Base-by-base conservation (phyloP, 2,113 vertebrate genomes). In the Platichthys stellatus region DNA sequence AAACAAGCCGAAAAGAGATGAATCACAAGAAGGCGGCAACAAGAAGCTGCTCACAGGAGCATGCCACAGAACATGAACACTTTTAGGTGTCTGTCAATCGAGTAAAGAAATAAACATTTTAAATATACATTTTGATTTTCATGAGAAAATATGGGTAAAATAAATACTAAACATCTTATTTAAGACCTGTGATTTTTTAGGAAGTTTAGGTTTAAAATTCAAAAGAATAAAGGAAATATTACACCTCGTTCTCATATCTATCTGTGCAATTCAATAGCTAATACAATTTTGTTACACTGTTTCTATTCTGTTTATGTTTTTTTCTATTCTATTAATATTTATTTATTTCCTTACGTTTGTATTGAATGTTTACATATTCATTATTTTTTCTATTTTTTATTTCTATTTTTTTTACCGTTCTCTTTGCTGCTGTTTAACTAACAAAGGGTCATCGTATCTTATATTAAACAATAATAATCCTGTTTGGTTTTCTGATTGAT, bases 1-100 rank as follows among this genome's bases (percentile, higher is more conserved):
- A 83, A 87, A 86, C 81, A 84, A 81, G 75, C 69, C 64, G 8
- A 63, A 57, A 26, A 51, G 69, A 81, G 74, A 79, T 78, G 59
- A 78, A 69, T 78, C 66, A 80, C 17, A 81, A 59, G 61, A 54
- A 7, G 47, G 57, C 56, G 75, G 69, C 59, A 17, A 28, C 58
- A 63, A 70, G 79, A 84, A 63, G 61, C 79, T 64, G 58, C 61
- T 61, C 45, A n/a, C 12, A 57, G 47, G 68, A 75, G 71, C 45
- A 64, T 9, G 51, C 40, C 40, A 43, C 40, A 17, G 57, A n/a
- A 60, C 14, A 14, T 60, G 56, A 59, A 59, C 3, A 57, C 12
- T 70, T 57, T 65, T 40, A 63, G 31, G 15, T 49, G 69, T 69
- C 21, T 0, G 20, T 63, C 13, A 24, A 17, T 3, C 0, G 3